Conservation (phyloP, 2,113 vertebrate species). For the Alethe castanea region DNA sequence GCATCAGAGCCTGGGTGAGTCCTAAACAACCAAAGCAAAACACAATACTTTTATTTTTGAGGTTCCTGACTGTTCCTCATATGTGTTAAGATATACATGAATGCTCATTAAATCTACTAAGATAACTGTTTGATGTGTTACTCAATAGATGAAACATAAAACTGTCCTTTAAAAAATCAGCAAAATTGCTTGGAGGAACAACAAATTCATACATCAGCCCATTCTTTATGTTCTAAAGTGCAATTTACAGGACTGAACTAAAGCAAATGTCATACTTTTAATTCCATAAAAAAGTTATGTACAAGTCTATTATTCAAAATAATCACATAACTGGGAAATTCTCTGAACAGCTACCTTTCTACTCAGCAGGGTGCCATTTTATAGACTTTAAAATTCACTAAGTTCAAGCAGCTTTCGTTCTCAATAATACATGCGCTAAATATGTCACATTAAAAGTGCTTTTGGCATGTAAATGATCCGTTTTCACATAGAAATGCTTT, state of each 20-base stretch:
- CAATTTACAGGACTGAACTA: conserved; percentile 76
- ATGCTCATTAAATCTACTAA: conserved; percentile 68
- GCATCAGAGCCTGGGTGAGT: neutral
- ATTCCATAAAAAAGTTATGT: conserved; percentile 88
- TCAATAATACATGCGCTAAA: conserved; percentile 96
- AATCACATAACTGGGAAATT: conserved; percentile 91
- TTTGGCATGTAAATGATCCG: conserved; percentile 90
- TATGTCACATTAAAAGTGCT: conserved; percentile 92
- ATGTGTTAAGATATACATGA: conserved; percentile 45
- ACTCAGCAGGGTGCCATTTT: conserved; percentile 94
- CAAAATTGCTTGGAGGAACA: conserved; percentile 74
- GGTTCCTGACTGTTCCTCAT: conserved; percentile 12
- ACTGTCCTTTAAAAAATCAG: conserved; percentile 78
- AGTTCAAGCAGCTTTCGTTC: conserved; percentile 88
- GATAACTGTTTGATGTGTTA: conserved; percentile 75
- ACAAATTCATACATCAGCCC: conserved; percentile 75
- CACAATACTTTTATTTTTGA: neutral
- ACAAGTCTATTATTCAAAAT: conserved; percentile 98
- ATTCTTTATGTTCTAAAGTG: conserved; percentile 77
- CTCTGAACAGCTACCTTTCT: conserved; percentile 90
- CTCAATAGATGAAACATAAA: conserved; percentile 74
- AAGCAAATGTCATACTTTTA: conserved; percentile 87
- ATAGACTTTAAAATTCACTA: conserved; percentile 92
- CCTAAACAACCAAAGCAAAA: neutral
- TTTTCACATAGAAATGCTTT: conserved; percentile 85